phyloP scores from a whole-genome alignment of 2,113 vertebrate genomes.

The Pipra filicauda region DNA sequence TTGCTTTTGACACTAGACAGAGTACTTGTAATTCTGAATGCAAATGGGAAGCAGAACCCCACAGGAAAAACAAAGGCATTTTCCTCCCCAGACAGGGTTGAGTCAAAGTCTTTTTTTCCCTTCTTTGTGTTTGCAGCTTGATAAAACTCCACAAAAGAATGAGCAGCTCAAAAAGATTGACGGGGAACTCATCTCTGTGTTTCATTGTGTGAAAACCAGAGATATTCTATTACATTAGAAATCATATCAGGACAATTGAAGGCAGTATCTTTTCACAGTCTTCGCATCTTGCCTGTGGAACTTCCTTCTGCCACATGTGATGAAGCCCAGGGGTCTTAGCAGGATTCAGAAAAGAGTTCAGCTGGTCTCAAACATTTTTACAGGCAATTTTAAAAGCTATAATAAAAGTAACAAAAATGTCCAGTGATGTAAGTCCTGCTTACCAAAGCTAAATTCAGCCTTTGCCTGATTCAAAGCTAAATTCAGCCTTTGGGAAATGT shows the following conservation, averaged over 20 bases:
- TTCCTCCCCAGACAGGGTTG: neutral
- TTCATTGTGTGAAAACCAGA: neutral
- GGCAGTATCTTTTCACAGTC: neutral
- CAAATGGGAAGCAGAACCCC: neutral
- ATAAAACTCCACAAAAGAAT: neutral
- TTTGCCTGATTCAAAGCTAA: neutral
- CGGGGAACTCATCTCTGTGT: neutral
- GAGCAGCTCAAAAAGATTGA: neutral
- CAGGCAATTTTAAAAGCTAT: neutral
- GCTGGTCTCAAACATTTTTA: neutral
- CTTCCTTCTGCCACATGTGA: neutral
- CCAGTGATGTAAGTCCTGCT: neutral
- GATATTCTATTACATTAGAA: neutral
- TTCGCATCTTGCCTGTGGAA: neutral
- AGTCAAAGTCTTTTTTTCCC: neutral
- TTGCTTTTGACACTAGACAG: neutral
- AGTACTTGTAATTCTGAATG: neutral
- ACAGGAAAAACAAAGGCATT: conserved; percentile 4
- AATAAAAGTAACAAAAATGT: neutral
- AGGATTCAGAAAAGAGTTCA: neutral
- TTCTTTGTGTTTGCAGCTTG: neutral
- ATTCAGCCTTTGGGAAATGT: neutral
- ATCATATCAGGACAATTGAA: neutral
- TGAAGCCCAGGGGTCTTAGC: neutral
- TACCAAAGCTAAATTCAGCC: neutral